Evolutionary conservation across 2,113 vertebrate genomes (phyloP), one percentile per base, ranked within the genome.

Genomic region (Neotragus pygmaeus): DNA sequence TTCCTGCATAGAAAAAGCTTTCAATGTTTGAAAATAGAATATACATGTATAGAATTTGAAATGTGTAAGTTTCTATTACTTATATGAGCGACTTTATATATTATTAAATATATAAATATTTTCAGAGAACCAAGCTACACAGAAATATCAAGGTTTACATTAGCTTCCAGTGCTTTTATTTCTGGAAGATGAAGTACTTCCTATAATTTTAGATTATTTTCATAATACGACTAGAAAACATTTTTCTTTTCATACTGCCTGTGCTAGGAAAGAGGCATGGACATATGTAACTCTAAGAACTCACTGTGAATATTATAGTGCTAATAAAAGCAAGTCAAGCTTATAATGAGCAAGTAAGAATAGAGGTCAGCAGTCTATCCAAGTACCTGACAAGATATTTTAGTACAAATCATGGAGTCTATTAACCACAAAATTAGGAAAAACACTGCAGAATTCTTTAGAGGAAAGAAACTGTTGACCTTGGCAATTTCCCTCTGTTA

Each of bases 131-230:
- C 19, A 82, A 36, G 10, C 11, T 23, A 82, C 21, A 53, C 33
- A 36, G 80, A 82, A 82, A 15, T 55, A 55, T 23, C n/a, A 83
- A 70, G 53, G 10, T 84, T 77, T 93, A 28, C 36, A 5, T 36
- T 81, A 62, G 3, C 60, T 90, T 73, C 86, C 16, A 51, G 16
- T 1, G 7, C 55, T 94, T 85, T 77, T 36, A 62, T 70, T 51
- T 70, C 33, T 86, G 33, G 45, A 80, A 80, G 5, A n/a, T 14
- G 55, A 93, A 78, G 9, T 8, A 39, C 9, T 51, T 89, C 36
- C 70, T 85, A 21, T 66, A 51, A 70, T 93, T 87, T 97, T 80
- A 17, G 33, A 55, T 91, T 62, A 78, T 60, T 77, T 97, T 95
- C 75, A 88, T 64, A 92, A 94, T 90, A 11, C 0, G 13, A 53